These are phyloP conservation scores for Corythaeola cristata DNA, from an alignment of 2,113 vertebrate species.

Conservation along the genomic window DNA sequence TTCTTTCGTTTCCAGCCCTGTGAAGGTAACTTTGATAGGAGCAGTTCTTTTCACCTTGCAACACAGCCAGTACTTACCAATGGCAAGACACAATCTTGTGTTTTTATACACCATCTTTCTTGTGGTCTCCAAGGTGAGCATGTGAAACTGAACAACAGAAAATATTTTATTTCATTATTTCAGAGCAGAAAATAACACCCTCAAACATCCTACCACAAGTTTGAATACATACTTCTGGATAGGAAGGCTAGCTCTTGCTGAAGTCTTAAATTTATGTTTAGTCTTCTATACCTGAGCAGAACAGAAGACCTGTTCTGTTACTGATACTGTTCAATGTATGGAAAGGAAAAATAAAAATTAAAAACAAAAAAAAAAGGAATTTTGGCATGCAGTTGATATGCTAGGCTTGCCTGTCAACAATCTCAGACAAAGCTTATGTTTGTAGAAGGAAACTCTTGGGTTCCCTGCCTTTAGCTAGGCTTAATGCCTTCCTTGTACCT, in stretches of 20 bases:
- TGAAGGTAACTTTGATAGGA: slow-evolving; percentile 91
- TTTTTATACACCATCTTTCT: slow-evolving; percentile 89
- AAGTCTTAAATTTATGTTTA: not conserved
- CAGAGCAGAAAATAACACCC: not conserved
- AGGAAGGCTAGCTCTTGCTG: not conserved
- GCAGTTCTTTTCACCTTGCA: slow-evolving; percentile 92
- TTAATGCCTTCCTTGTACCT: not conserved
- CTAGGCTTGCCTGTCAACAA: not conserved
- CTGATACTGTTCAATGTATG: not conserved
- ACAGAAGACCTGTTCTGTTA: not conserved
- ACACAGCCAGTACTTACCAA: slow-evolving; percentile 79
- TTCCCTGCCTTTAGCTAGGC: not conserved
- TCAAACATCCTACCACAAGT: not conserved
- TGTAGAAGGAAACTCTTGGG: not conserved
- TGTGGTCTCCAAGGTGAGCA: slow-evolving; percentile 88
- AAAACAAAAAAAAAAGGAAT: not conserved
- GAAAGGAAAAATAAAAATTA: not conserved
- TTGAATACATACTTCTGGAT: not conserved
- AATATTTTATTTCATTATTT: not conserved
- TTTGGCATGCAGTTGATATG: not conserved
- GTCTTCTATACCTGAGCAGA: not conserved
- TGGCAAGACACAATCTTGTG: slow-evolving; percentile 87
- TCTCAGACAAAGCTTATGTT: not conserved
- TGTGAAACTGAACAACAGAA: not conserved
- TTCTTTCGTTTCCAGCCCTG: slow-evolving; percentile 81